Percentiles rank a stretch among this genome's conserved stretches.
These are phyloP conservation scores for Rhamnusium bicolor DNA, from an alignment of 2,888 invertebrate genomes.

Conservation along the genomic window DNA sequence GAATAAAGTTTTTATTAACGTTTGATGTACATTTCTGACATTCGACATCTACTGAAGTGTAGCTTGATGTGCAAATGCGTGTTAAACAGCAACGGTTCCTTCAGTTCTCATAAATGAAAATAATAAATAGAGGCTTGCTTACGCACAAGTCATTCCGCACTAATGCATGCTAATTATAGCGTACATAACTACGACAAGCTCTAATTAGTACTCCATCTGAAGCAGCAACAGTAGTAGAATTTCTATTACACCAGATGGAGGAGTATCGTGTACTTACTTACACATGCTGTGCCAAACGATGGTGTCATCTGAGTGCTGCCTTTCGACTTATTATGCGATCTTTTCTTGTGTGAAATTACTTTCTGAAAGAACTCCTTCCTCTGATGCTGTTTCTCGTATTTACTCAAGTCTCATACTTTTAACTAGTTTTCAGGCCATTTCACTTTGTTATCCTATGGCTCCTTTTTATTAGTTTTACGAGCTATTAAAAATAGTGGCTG, in stretches of 20 bases:
- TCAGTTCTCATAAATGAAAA: conserved; percentile 4
- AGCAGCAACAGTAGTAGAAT: conserved; percentile 54
- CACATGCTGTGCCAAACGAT: conserved; percentile 36
- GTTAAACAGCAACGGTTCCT: conserved; percentile 3
- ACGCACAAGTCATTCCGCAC: conserved; percentile 51
- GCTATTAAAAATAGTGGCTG: neutral
- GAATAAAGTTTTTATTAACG: too few species aligned
- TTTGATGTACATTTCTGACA: conserved; percentile 12
- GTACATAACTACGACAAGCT: conserved; percentile 58
- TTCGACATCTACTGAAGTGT: neutral
- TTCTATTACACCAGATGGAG: conserved; percentile 56
- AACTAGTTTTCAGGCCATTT: conserved; percentile 21
- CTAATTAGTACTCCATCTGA: conserved; percentile 60
- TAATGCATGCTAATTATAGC: conserved; percentile 59
- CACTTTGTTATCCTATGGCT: neutral
- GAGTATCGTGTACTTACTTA: conserved; percentile 43
- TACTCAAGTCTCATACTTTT: conserved; percentile 30
- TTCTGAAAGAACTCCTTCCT: conserved; percentile 49
- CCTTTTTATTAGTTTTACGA: neutral
- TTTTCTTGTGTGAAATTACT: conserved; percentile 58
- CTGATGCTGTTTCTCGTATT: conserved; percentile 44
- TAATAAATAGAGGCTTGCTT: conserved; percentile 29
- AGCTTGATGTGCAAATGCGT: neutral
- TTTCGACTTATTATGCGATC: conserved; percentile 52
- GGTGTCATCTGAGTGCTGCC: conserved; percentile 47